These are phyloP conservation scores for Columba guinea DNA, from an alignment of 2,797 vertebrate species.

Conservation along the genomic window DNA sequence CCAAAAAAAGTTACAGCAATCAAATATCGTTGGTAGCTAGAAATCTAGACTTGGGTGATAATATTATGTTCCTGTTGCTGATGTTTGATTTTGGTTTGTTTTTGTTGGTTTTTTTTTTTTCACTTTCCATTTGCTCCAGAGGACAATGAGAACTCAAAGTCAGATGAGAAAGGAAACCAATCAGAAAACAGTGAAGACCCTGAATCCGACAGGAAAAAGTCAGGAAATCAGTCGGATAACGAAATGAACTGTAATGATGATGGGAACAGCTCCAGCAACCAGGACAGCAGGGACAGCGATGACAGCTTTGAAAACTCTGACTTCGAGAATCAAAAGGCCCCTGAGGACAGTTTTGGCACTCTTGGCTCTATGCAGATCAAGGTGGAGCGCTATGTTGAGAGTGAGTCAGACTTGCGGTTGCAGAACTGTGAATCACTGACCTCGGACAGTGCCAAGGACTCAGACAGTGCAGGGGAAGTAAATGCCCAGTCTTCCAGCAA, in stretches of 20 bases:
- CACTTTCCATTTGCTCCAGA: slow-evolving; percentile 72
- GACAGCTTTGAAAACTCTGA: slow-evolving; percentile 96
- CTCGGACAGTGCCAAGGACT: slow-evolving; percentile 86
- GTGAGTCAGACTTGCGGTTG: slow-evolving; percentile 86
- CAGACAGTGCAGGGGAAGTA: slow-evolving; percentile 81
- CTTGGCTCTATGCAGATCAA: slow-evolving; percentile 96
- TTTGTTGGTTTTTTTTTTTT: neutral
- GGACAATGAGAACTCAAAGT: slow-evolving; percentile 95
- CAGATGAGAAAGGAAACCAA: slow-evolving; percentile 91
- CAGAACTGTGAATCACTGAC: slow-evolving; percentile 85
- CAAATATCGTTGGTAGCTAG: neutral
- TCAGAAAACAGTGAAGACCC: slow-evolving; percentile 92
- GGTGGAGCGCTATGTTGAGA: slow-evolving; percentile 94
- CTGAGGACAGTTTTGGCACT: slow-evolving; percentile 82
- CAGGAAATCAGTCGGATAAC: slow-evolving; percentile 88
- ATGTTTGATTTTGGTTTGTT: neutral
- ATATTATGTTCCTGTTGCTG: slow-evolving; percentile 12
- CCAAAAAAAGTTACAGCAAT: neutral
- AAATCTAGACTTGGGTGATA: neutral
- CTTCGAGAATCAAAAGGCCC: slow-evolving; percentile 87
- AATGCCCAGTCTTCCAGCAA: slow-evolving; percentile 82
- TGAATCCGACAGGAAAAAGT: slow-evolving; percentile 88
- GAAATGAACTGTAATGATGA: slow-evolving; percentile 94
- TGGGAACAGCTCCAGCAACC: slow-evolving; percentile 94
- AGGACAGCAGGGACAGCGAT: slow-evolving; percentile 96